Conservation (phyloP, 2,888 invertebrate genomes). For the Muschampia plurimacula region DNA sequence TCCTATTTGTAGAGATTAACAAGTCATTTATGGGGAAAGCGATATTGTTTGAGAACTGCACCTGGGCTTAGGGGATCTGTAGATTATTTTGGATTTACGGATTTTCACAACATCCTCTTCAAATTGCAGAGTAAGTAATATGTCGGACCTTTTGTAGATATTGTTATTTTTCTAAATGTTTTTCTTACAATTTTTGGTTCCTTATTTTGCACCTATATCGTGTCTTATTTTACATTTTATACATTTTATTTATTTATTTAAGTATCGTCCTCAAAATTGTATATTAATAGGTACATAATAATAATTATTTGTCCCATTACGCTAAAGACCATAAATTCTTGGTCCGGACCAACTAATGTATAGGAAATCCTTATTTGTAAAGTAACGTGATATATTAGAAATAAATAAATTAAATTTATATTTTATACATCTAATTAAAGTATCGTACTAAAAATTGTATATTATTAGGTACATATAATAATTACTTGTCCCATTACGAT, state of each 20-base stretch:
- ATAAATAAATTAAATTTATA: no score
- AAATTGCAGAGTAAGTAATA: not conserved
- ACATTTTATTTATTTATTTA: no score
- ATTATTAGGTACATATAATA: no score
- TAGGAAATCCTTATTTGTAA: slow-evolving; percentile 42
- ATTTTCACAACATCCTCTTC: not conserved
- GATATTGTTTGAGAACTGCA: slow-evolving; percentile 56
- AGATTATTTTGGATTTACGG: slow-evolving; percentile 39
- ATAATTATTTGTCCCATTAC: no score
- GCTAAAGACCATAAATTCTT: not conserved
- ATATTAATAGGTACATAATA: no score
- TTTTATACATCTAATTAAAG: no score
- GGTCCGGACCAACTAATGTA: slow-evolving; percentile 4
- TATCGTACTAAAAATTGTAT: no score
- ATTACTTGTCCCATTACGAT: not conserved
- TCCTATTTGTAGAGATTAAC: slow-evolving; percentile 56
- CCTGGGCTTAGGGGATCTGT: slow-evolving; percentile 11
- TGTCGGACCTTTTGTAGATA: not conserved
- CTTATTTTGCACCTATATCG: no score
- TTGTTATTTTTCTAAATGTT: no score
- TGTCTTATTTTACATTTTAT: no score
- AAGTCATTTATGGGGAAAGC: slow-evolving; percentile 71
- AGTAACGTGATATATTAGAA: slow-evolving; percentile 26
- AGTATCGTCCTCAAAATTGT: no score
- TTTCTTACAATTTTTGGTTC: no score